Conservation (phyloP, 2,797 vertebrate species). For the Sebastiscus tertius region DNA sequence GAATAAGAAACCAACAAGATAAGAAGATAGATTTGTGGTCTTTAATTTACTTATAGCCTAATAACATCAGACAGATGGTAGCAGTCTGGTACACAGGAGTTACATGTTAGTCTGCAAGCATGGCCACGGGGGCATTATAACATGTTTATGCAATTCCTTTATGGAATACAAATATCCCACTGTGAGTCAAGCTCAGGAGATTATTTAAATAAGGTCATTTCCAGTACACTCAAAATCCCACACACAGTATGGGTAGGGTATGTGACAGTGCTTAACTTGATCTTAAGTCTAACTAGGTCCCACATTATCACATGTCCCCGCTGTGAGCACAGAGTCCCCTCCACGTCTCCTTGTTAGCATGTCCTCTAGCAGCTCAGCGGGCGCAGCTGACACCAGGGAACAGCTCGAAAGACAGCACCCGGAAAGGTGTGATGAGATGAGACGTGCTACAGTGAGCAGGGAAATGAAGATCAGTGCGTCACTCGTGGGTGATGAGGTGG, state of each 20-base stretch:
- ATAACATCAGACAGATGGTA: not conserved
- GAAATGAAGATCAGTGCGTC: constrained; percentile 79
- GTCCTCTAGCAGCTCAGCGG: constrained; percentile 66
- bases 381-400: constrained; percentile 51
- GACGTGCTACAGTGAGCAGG: constrained; percentile 81
- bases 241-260: not conserved
- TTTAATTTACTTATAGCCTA: too few relatives aligned
- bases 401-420: constrained; percentile 68
- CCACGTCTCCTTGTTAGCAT: constrained; percentile 78
- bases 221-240: not conserved
- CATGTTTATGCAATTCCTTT: not conserved
- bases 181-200: not conserved
- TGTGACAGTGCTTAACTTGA: constrained; percentile 1
- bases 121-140: not conserved
- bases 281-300: constrained; percentile 29
- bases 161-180: not conserved
- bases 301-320: constrained; percentile 39
- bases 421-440: constrained; percentile 77
- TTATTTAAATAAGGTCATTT: not conserved
- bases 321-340: constrained; percentile 43
- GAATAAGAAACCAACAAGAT: too few relatives aligned
- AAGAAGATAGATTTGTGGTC: too few relatives aligned
- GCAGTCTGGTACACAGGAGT: not conserved
- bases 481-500: constrained; percentile 67
- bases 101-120: not conserved